These are phyloP conservation scores for Equus quagga DNA, from an alignment of 2,113 vertebrate genomes.

Conservation along the genomic window DNA sequence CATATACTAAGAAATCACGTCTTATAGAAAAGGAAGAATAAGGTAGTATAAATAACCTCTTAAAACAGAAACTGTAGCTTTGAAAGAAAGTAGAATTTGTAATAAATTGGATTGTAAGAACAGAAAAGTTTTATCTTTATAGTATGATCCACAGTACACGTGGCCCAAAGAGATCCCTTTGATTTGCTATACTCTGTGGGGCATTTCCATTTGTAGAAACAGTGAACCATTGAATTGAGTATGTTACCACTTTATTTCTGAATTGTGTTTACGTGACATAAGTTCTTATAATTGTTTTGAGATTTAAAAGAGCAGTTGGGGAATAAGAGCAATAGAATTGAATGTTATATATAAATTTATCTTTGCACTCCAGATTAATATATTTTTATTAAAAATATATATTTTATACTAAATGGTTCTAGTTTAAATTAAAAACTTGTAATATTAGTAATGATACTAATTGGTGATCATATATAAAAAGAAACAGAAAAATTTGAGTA, in stretches of 20 bases:
- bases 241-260: neutral
- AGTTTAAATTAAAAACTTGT: slow-evolving; percentile 38
- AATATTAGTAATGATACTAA: neutral
- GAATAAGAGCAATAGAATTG: slow-evolving; percentile 7
- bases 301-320: slow-evolving; percentile 27
- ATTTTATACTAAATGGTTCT: neutral
- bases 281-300: slow-evolving; percentile 24
- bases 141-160: neutral
- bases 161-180: neutral
- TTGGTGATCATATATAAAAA: neutral
- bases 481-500: neutral
- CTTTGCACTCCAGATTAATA: neutral
- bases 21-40: neutral
- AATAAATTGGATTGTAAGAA: slow-evolving; percentile 16
- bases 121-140: neutral
- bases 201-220: neutral
- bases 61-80: neutral
- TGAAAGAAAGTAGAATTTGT: slow-evolving; percentile 45
- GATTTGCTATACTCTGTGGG: neutral
- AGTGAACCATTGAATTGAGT: neutral
- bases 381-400: slow-evolving; percentile 29
- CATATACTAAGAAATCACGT: neutral
- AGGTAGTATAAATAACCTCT: neutral
- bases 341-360: slow-evolving; percentile 27
- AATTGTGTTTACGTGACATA: slow-evolving; percentile 10